Conservation (phyloP, 2,797 vertebrate species). For the Myotis pilosus region DNA sequence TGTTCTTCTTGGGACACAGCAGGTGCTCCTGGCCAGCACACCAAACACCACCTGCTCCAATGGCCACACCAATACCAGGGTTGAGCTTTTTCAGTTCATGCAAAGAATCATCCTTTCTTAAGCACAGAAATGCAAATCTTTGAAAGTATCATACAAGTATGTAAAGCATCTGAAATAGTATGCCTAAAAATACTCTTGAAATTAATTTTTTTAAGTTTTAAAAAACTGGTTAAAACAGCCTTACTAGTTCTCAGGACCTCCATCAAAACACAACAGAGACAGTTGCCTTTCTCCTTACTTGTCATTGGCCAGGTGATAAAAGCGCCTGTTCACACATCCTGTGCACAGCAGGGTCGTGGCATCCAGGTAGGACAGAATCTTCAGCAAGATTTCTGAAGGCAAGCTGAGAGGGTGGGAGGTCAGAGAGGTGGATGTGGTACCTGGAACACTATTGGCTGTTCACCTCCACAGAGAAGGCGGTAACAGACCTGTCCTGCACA, state of each 20-base stretch:
- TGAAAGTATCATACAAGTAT: neutral
- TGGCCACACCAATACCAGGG: neutral
- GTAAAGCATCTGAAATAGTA: neutral
- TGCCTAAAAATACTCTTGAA: neutral
- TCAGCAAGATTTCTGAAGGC: slow-evolving; percentile 89
- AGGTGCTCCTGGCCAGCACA: neutral
- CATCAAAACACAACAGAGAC: neutral
- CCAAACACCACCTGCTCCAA: neutral
- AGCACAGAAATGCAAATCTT: neutral
- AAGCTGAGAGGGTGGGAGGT: slow-evolving; percentile 82
- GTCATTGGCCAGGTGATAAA: slow-evolving; percentile 88
- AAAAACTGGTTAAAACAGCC: neutral
- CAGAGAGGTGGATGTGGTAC: neutral
- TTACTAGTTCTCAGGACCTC: neutral
- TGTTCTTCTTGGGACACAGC: neutral
- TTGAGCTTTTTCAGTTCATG: neutral
- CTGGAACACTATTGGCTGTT: neutral
- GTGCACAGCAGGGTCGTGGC: slow-evolving; percentile 85
- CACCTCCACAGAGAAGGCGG: neutral
- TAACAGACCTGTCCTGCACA: neutral
- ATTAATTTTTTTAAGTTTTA: neutral
- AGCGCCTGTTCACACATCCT: slow-evolving; percentile 87
- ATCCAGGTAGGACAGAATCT: slow-evolving; percentile 92
- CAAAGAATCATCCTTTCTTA: neutral
- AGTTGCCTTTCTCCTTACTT: slow-evolving; percentile 87